These are phyloP conservation scores for Leptinotarsa juncta DNA, from an alignment of 2,888 invertebrate genomes.

Conservation along the genomic window DNA sequence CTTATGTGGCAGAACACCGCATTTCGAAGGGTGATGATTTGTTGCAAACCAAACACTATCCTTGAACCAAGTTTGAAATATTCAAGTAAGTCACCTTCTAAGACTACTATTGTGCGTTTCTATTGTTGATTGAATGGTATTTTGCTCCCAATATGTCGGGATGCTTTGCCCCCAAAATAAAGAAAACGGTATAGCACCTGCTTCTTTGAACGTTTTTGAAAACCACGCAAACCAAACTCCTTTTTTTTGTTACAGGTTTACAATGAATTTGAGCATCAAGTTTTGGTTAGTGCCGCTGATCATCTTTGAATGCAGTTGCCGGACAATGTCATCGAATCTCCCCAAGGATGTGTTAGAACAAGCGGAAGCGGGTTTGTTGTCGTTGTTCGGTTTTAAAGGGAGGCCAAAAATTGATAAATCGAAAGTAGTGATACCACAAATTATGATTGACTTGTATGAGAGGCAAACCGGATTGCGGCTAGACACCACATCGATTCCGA, in stretches of 20 bases:
- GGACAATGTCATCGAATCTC: slow-evolving; percentile 53
- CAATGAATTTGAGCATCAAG: slow-evolving; percentile 47
- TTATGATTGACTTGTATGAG: slow-evolving; percentile 83
- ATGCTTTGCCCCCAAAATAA: background rate
- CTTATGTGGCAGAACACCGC: too few relatives aligned
- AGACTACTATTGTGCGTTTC: too few relatives aligned
- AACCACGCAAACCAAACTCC: background rate
- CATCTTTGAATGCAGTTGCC: slow-evolving; percentile 49
- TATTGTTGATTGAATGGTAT: too few relatives aligned
- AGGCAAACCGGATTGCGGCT: slow-evolving; percentile 74
- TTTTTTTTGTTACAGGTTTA: slow-evolving; percentile 46
- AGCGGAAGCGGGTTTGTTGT: slow-evolving; percentile 72
- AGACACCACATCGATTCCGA: slow-evolving; percentile 75
- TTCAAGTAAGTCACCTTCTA: too few relatives aligned
- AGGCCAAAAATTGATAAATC: slow-evolving; percentile 67
- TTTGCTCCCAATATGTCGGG: background rate
- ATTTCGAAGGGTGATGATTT: too few relatives aligned
- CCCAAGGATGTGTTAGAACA: slow-evolving; percentile 63
- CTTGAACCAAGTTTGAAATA: too few relatives aligned
- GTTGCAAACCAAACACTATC: too few relatives aligned
- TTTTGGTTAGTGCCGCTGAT: slow-evolving; percentile 53
- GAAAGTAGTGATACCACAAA: slow-evolving; percentile 78
- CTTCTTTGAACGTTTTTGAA: background rate
- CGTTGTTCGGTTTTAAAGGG: slow-evolving; percentile 71
- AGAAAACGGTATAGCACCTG: too few relatives aligned